Conservation (phyloP, 1,140 invertebrate species). For the Agrilus planipennis region DNA sequence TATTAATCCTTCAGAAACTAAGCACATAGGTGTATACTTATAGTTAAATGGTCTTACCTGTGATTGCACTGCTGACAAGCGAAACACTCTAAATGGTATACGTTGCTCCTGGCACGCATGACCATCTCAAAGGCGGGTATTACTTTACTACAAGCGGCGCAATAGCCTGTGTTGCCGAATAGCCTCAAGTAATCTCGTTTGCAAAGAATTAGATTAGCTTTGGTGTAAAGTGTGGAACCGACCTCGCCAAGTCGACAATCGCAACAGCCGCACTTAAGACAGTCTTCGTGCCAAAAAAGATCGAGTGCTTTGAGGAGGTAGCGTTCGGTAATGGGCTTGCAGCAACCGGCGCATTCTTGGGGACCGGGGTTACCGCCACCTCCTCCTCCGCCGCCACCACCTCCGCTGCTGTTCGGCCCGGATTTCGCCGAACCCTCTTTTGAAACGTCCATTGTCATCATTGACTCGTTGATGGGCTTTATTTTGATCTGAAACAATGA, state of each 20-base stretch:
- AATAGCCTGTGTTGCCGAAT: constrained; percentile 83
- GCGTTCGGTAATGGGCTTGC: constrained; percentile 76
- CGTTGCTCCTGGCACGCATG: constrained; percentile 91
- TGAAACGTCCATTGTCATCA: constrained; percentile 63
- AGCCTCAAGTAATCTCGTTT: constrained; percentile 95
- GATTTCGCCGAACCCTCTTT: constrained; percentile 43
- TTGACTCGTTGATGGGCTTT: constrained; percentile 34
- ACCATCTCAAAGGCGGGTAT: constrained; percentile 99
- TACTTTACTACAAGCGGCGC: constrained; percentile 89
- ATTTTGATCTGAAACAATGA: constrained; percentile 29
- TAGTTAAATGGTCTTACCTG: too few relatives aligned
- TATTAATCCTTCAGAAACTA: too few relatives aligned
- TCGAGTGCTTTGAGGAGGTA: constrained; percentile 78
- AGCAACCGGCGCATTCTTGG: constrained; percentile 74
- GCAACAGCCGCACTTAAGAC: constrained; percentile 94
- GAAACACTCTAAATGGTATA: constrained; percentile 97
- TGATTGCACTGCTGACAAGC: constrained; percentile 97
- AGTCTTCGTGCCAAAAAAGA: constrained; percentile 96
- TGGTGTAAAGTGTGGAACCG: constrained; percentile 92
- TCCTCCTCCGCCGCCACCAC: constrained; percentile 13
- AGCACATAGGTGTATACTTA: too few relatives aligned
- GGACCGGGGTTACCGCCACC: constrained; percentile 16
- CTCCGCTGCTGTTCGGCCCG: constrained; percentile 26
- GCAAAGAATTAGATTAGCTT: constrained; percentile 95
- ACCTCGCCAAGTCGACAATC: constrained; percentile 94